Evolutionary conservation across 2,113 vertebrate species (phyloP).

Genomic region (Alexandromys fortis): DNA sequence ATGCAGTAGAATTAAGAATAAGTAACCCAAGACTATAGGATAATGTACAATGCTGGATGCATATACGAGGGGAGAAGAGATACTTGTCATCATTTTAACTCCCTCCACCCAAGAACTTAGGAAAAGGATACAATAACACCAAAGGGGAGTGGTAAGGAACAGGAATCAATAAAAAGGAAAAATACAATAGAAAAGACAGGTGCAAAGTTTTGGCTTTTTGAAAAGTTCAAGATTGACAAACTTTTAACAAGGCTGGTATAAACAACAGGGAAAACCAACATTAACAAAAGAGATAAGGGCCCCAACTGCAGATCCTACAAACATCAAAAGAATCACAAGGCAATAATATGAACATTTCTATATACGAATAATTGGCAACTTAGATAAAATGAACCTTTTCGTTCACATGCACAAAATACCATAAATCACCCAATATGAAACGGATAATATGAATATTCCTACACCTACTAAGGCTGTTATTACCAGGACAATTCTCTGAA

Average conservation of each 20-base stretch:
- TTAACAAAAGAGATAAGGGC: background rate
- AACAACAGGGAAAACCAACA: background rate
- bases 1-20: background rate
- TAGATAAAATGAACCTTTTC: background rate
- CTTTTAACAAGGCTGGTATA: background rate
- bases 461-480: background rate
- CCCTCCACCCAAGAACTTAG: background rate
- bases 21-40: background rate
- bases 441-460: background rate
- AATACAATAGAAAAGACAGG: background rate
- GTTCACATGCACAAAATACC: background rate
- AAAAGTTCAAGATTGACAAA: background rate
- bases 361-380: background rate
- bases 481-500: background rate
- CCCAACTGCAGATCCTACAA: background rate
- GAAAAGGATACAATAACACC: background rate
- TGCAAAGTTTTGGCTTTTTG: background rate
- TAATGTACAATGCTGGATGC: background rate
- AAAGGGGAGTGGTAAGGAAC: background rate
- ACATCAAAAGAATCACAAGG: background rate
- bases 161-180: background rate
- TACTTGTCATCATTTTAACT: background rate
- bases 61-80: background rate
- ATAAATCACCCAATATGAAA: background rate
- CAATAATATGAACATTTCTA: background rate